Evolutionary conservation across 2,113 vertebrate species (phyloP), one percentile per base, ranked within the genome.

Genomic region (Scolopax mira): DNA sequence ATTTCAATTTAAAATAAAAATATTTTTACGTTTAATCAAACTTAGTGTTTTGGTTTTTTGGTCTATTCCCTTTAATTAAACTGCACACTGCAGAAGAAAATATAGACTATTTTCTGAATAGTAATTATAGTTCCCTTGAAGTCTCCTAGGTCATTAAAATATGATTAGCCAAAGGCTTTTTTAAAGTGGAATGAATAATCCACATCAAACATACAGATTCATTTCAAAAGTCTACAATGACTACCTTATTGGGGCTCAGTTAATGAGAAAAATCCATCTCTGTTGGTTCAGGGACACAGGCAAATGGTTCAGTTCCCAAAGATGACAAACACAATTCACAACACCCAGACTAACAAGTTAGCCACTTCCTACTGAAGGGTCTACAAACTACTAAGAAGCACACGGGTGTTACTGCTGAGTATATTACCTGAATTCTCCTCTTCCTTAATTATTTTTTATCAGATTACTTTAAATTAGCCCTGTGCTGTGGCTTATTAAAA

Each of bases 61-160:
- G 31, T 65, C 61, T 73, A 22, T 51, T 89, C 64, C 39, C 30
- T 91, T 95, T 90, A 94, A 85, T 82, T 93, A 91, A 90, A 58
- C 18, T 77, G 28, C 49, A 75, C 10, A 86, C 31, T 71, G 27
- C 62, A 90, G 31, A 85, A 89, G n/a, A 89, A 90, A 89, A 77
- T 71, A 41, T 5, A 79, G 37, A 35, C 37, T 58, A 49, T 18
- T 58, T 85, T 93, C 82, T 41, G 37, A 79, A 89, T 95, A 95
- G 70, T 91, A 88, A 92, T 88, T 92, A 41, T 89, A 73, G 46
- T 52, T 96, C 72, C 54, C 37, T 83, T 90, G 60, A 84, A 80
- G 15, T 96, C 84, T 74, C 67, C 42, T 82, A 88, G 28, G 88
- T 93, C 77, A 93, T 97, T 96, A 91, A 88, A 96, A 75, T 88